Evolutionary conservation across 1,140 invertebrate species (phyloP).

Genomic region (Proales similis): DNA sequence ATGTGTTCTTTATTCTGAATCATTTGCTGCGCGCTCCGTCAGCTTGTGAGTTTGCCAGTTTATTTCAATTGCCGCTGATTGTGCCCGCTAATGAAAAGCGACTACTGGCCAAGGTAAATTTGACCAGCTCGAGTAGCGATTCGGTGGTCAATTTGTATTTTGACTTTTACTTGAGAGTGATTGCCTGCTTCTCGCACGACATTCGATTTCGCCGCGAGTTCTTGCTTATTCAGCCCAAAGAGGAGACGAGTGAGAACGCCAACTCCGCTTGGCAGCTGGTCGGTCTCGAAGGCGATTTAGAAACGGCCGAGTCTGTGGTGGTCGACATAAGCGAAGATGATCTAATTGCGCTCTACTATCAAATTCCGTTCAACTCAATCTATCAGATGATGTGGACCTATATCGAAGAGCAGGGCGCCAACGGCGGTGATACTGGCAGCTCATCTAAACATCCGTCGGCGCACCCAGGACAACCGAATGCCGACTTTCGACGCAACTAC

Average conservation of each 20-base stretch:
- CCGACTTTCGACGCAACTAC: constrained; percentile 21
- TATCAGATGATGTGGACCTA: constrained; percentile 27
- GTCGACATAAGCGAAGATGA: constrained; percentile 26
- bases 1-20: constrained; percentile 24
- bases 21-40: constrained; percentile 1
- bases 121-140: constrained; percentile 21
- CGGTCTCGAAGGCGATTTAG: constrained; percentile 23
- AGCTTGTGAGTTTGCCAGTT: constrained; percentile 19
- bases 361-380: constrained; percentile 30
- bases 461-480: no score
- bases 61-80: constrained; percentile 33
- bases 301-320: constrained; percentile 21
- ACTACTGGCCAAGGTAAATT: constrained; percentile 8
- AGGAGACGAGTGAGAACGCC: neutral
- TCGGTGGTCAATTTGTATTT: constrained; percentile 28
- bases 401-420: constrained; percentile 6
- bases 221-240: neutral
- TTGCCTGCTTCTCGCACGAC: constrained; percentile 28
- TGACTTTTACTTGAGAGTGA: constrained; percentile 31
- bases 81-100: neutral
- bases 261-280: constrained; percentile 23
- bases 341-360: constrained; percentile 19
- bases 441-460: no score
- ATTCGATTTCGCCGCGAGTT: constrained; percentile 28
- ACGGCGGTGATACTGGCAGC: neutral